Base-by-base conservation (phyloP, 2,888 invertebrate species). In the Tipula lateralis region DNA sequence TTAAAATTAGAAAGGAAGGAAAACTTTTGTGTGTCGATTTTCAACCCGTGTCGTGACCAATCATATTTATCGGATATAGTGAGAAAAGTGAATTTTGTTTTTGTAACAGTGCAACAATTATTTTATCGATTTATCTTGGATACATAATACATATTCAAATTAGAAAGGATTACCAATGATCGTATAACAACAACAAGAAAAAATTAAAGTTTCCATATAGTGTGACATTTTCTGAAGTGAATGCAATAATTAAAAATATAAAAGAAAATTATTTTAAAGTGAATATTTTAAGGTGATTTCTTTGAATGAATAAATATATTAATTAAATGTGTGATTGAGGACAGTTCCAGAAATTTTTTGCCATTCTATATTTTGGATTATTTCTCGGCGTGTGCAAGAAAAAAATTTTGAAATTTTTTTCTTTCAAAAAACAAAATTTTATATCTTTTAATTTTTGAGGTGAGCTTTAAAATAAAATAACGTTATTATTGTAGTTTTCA, bases 391-490 rank as follows among this genome's bases (percentile, higher is more conserved):
- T 16, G 44, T 44, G 16, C 2, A 44, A 44, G n/a, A n/a, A 44
- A 44, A 44, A 39, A 39, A 39, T 39, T 44, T 44, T 66, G 5
- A 24, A 66, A 19, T 24, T 66, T 66, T 66, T 50, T 19, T 50
- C 24, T 66, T 66, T 66, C 24, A 66, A 66, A 44, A 44, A 36
- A 5, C n/a, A n/a, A 44, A 66, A 66, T 24, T 66, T 19, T 24
- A 50, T 66, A 24, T 66, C 24, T 24, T 24, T 24, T 66, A 66
- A 66, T 24, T 66, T 66, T 66, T 66, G 32, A 82, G 82, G 82
- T 82, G 82, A 82, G 82, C 82, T 30, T 82, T 82, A 82, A 29
- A 82, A 80, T 13, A 82, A 82, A 82, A 29, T 82, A 82, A 82
- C 29, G 66, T 66, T 66, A 66, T 66, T 66, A 66, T 24, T 66